phyloP scores from a whole-genome alignment of 2,888 invertebrate species.

The Cosmia trapezina region DNA sequence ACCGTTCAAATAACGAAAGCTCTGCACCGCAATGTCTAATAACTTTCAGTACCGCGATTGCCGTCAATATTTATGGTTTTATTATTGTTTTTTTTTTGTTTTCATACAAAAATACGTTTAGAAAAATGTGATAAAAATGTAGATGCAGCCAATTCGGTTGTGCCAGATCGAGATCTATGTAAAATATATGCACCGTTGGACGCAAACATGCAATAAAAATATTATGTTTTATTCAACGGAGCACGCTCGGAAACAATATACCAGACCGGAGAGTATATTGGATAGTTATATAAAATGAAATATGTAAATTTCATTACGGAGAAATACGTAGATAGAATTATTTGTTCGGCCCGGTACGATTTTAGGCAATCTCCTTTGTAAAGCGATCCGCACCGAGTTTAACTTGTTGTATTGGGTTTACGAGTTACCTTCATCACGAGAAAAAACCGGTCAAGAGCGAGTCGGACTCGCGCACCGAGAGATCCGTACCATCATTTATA shows the following conservation, averaged over 20 bases:
- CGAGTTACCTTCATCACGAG: constrained; percentile 37
- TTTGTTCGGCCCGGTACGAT: constrained; percentile 53
- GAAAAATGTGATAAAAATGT: constrained; percentile 80
- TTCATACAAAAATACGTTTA: constrained; percentile 41
- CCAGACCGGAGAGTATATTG: constrained; percentile 76
- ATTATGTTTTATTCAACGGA: constrained; percentile 86
- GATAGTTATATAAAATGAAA: constrained; percentile 75
- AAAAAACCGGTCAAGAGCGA: too few relatives aligned
- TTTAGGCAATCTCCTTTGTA: constrained; percentile 52
- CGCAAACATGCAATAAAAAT: constrained; percentile 84
- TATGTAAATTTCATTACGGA: constrained; percentile 69
- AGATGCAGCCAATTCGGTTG: constrained; percentile 77
- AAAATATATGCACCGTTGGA: constrained; percentile 85
- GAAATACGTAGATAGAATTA: constrained; percentile 60
- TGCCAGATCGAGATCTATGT: constrained; percentile 77
- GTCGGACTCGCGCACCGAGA: too few relatives aligned
- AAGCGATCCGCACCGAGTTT: constrained; percentile 37
- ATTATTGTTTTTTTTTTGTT: constrained; percentile 39
- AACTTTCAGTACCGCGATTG: constrained; percentile 37
- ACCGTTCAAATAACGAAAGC: constrained; percentile 35
- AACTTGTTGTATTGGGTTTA: constrained; percentile 36
- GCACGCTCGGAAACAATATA: constrained; percentile 83
- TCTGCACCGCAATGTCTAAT: constrained; percentile 36
- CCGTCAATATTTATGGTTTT: constrained; percentile 51
- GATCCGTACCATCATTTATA: too few relatives aligned